Evolutionary conservation across 2,888 invertebrate species (phyloP).

Genomic region (Mimas tiliae): DNA sequence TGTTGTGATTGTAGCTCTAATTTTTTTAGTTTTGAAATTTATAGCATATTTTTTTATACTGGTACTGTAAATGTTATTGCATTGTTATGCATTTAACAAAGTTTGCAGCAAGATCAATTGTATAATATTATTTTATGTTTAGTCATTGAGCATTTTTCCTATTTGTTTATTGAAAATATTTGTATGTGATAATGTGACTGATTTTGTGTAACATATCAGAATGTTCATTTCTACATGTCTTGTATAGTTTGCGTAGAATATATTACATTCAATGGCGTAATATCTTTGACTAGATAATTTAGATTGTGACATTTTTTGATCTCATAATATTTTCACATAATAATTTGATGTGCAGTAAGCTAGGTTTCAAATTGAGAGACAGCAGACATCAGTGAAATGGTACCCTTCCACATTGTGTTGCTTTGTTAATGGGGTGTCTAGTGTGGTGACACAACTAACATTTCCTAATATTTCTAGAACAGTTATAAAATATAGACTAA

Average conservation of each 20-base stretch:
- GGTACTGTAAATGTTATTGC: conserved; percentile 5
- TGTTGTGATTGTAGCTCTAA: neutral
- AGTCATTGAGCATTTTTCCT: conserved; percentile 2
- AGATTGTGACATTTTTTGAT: neutral
- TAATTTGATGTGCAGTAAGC: neutral
- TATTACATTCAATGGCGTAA: conserved; percentile 11
- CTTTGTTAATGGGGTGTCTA: too few species aligned
- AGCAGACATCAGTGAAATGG: too few species aligned
- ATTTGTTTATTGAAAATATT: conserved; percentile 28
- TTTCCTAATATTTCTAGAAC: too few species aligned
- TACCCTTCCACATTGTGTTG: too few species aligned
- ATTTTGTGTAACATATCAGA: conserved; percentile 56
- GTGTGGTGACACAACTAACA: too few species aligned
- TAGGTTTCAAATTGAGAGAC: too few species aligned
- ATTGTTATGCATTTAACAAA: conserved; percentile 10
- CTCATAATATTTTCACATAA: neutral
- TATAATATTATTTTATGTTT: conserved; percentile 26
- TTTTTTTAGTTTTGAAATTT: neutral
- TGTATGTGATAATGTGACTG: conserved; percentile 54
- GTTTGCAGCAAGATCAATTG: conserved; percentile 2
- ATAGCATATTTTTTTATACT: neutral
- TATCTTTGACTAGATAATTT: conserved; percentile 40
- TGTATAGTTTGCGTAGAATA: conserved; percentile 14
- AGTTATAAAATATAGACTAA: too few species aligned
- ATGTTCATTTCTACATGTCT: conserved; percentile 22